These are phyloP conservation scores for Epizoanthus stellaris DNA, from an alignment of 92 coral and sea anemone genomes.

Conservation along the genomic window DNA sequence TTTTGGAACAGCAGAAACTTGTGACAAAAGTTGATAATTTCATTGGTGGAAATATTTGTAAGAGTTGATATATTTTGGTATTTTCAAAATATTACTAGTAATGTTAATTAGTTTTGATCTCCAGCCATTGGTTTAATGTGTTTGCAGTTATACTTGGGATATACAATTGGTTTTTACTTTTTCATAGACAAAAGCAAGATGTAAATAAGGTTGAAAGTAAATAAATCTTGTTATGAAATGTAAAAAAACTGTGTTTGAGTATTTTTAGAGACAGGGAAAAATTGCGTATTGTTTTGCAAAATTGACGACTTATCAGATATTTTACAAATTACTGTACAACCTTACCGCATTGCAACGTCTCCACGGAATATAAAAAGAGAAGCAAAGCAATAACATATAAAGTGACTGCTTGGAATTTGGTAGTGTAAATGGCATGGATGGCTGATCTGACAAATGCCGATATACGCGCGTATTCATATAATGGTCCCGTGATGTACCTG, in stretches of 20 bases:
- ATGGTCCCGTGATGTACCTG: not conserved
- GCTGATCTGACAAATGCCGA: not conserved
- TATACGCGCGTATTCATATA: not conserved
- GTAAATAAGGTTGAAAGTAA: not conserved
- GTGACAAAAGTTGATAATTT: too few species aligned
- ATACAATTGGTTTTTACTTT: too few species aligned
- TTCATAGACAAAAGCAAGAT: not conserved
- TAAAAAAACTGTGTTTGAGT: not conserved
- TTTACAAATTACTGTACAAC: not conserved
- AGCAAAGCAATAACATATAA: not conserved
- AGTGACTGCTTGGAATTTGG: not conserved
- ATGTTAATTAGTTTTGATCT: too few species aligned
- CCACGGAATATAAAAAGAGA: too few species aligned
- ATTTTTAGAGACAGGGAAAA: not conserved
- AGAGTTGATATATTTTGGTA: too few species aligned
- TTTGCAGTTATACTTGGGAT: too few species aligned
- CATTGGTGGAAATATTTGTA: too few species aligned
- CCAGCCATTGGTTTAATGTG: too few species aligned
- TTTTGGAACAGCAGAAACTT: too few species aligned
- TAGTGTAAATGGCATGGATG: not conserved
- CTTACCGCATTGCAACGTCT: not conserved
- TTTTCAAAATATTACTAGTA: too few species aligned
- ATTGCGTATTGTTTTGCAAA: not conserved
- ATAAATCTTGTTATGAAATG: not conserved
- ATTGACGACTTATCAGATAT: not conserved